Evolutionary conservation across 2,888 invertebrate species (phyloP), one percentile per base, ranked within the genome.

Genomic region (Dryomyza anilis): DNA sequence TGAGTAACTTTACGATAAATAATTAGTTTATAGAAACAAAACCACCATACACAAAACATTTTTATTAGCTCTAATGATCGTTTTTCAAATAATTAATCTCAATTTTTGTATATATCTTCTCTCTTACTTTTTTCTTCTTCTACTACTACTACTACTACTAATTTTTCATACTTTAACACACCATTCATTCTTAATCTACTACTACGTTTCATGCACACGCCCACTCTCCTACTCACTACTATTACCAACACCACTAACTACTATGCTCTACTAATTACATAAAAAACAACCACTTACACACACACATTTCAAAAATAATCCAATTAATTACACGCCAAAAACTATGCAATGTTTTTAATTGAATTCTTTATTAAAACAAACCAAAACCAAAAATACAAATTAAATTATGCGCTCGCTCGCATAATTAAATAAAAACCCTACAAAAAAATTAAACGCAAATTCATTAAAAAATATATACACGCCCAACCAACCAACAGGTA

Each of bases 401-500:
- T 27, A 50, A 39, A 21, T 52, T 33, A 62, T 52, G 58, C 29
- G 27, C 25, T 58, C 39, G 39, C 39, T 14, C 33, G 27, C 43
- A 59, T 48, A 8, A 59, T 21, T 16, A 8, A 25, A 56, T 19
- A 14, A 23, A 64, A 29, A 46, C n/a, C 19, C 27, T 59, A 45
- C 36, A 39, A 67, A 64, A 56, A 10, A 36, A 33, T 14, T 19
- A 19, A 33, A 33, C 56, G 30, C 25, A 39, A 25, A 33, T 33
- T 36, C 30, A 30, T 19, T 55, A 58, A 52, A 43, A 39, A 58
- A 59, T 52, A 69, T 75, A 76, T 73, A 79, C 79, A 79, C 80
- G 81, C 81, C 79, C 81, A 79, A 79, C 79, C 79, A 79, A 79
- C 79, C 79, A 81, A 85, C 81, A 91, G 94, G 93, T 85, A 96